Evolutionary conservation across 2,888 invertebrate species (phyloP).

Genomic region (Ormyrus nitidulus): DNA sequence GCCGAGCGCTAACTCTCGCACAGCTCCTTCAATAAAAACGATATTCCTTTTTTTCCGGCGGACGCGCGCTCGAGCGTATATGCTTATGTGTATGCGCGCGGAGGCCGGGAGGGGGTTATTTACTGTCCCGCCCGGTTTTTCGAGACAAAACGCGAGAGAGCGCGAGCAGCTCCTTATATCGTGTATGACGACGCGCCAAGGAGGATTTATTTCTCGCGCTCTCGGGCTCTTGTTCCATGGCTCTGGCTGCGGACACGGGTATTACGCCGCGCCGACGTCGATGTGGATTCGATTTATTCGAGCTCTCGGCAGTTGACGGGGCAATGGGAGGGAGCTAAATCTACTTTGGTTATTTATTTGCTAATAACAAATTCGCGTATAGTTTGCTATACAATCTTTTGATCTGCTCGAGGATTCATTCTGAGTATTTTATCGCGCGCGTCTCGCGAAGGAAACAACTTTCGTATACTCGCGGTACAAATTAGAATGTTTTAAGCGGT

Average conservation of each 20-base stretch:
- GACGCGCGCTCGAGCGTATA: background rate
- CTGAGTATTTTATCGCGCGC: too few relatives aligned
- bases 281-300: constrained; percentile 11
- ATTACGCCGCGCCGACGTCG: background rate
- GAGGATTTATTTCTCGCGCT: too few relatives aligned
- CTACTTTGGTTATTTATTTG: too few relatives aligned
- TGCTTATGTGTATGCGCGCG: too few relatives aligned
- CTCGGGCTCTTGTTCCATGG: background rate
- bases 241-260: background rate
- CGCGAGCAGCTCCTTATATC: background rate
- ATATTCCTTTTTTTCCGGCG: constrained; percentile 2
- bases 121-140: constrained; percentile 35
- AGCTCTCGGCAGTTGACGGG: background rate
- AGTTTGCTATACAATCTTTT: too few relatives aligned
- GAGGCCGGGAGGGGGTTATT: constrained; percentile 1
- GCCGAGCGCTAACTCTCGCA: constrained; percentile 2
- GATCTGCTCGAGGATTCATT: too few relatives aligned
- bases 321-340: too few relatives aligned
- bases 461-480: too few relatives aligned
- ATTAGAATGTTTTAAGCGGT: too few relatives aligned
- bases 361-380: too few relatives aligned
- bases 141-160: constrained; percentile 17
- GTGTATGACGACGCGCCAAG: background rate
- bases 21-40: constrained; percentile 36
- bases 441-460: too few relatives aligned